phyloP scores from a whole-genome alignment of 1,140 invertebrate species.

The Holcopasites calliopsidis region DNA sequence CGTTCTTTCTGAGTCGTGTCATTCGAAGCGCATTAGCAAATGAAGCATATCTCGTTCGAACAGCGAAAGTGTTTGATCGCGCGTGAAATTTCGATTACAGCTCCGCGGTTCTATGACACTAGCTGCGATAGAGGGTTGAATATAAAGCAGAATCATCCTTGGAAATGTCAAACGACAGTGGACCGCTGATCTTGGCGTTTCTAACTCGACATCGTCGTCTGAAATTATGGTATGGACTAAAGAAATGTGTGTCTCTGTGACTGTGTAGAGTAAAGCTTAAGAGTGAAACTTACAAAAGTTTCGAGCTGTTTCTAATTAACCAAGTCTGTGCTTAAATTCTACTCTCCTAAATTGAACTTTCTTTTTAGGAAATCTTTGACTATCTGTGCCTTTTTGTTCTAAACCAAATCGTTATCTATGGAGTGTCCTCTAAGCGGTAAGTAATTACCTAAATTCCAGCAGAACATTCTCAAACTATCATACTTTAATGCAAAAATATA shows the following conservation, averaged over 20 bases:
- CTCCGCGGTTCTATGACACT: slow-evolving; percentile 2
- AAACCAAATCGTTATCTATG: not conserved
- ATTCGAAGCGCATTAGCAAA: slow-evolving; percentile 24
- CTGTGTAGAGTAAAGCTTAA: no score
- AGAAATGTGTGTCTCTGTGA: no score
- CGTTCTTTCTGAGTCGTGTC: slow-evolving; percentile 16
- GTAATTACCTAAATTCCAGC: not conserved
- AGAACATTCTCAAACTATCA: not conserved
- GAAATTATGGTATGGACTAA: slow-evolving; percentile 1
- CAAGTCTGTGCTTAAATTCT: no score
- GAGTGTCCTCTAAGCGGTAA: slow-evolving; percentile 36
- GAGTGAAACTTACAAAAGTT: no score
- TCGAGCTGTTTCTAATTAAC: no score
- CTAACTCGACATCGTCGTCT: no score
- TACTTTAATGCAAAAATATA: not conserved
- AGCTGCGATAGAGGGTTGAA: not conserved
- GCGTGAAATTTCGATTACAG: slow-evolving; percentile 43
- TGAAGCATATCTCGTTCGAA: slow-evolving; percentile 30
- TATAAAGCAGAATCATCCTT: slow-evolving; percentile 47
- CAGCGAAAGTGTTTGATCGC: slow-evolving; percentile 48
- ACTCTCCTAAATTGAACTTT: not conserved
- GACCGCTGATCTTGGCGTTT: not conserved
- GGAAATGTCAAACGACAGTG: slow-evolving; percentile 30
- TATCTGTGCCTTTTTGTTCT: slow-evolving; percentile 28
- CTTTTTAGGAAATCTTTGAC: slow-evolving; percentile 14